Evolutionary conservation across 2,113 vertebrate species (phyloP), one percentile per base, ranked within the genome.

Genomic region (Serinus canaria): DNA sequence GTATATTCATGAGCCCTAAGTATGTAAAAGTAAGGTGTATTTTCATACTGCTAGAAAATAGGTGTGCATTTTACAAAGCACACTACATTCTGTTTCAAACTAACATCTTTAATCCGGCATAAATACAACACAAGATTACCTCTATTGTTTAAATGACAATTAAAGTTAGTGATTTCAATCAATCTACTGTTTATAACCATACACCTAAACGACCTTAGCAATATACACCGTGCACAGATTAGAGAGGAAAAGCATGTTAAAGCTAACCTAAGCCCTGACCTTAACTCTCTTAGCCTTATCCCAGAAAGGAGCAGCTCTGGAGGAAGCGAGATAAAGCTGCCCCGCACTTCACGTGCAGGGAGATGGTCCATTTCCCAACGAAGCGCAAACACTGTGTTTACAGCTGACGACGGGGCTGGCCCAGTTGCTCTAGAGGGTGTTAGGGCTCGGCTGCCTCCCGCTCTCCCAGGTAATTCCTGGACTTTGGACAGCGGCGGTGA

Each of bases 211-310:
- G 27, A 92, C 83, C 86, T 70, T 63, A 22, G 62, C 73, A 64
- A 53, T 28, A 63, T 1, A 23, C 15, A 41, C n/a, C 27, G 44
- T 0, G 37, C 31, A 25, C 7, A 25, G 87, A 64, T 92, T 91
- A 92, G n/a, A 27, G 69, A 64, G 46, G 80, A 91, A 92, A 94
- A 96, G 89, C 87, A 13, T 0, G 14, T 91, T 97, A 95, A 95
- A 96, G 77, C 89, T 62, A 92, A 75, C 84, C 91, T 95, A 91
- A 96, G 53, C 81, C 84, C 46, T 39, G 78, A 89, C 78, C 89
- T 90, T 43, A 96, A n/a, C 89, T 94, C 73, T 15, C 77, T 63
- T 2, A 53, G 82, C 74, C 53, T 17, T 22, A 53, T 28, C 78
- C 59, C 87, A 84, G 77, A 60, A 87, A 86, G 69, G 20, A 49